Evolutionary conservation across 2,113 vertebrate genomes (phyloP), one percentile per base, ranked within the genome.

Genomic region (Phalacrocorax aristotelis): DNA sequence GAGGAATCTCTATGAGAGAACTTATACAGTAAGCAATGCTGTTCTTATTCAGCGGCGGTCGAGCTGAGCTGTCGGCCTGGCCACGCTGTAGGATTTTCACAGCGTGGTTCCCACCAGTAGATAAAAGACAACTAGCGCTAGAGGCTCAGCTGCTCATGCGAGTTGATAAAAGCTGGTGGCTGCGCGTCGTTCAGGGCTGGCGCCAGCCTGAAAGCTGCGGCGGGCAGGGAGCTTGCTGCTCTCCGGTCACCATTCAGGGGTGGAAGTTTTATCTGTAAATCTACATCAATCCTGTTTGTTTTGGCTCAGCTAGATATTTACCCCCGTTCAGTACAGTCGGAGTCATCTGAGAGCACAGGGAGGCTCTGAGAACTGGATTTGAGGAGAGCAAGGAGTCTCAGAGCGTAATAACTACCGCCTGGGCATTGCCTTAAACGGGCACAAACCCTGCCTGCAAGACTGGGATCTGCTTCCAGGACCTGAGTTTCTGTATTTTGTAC

Each of bases 1-100:
- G 99, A 80, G 99, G 99, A 96, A 99, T 99, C 98, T 99, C 99
- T 98, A 98, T 99, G 98, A 99, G 98, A 98, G 99, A 99, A 98
- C 98, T 99, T 97, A 98, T 98, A 97, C 98, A 98, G 99, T 99
- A 98, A 98, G 98, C 60, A 32, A 4, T 6, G 36, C 58, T 71
- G 21, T 7, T 70, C 44, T 84, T 46, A 20, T 54, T 61, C 25
- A 7, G 27, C 17, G 2, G 13, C 0, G 8, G 11, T 44, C 10
- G 36, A 14, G 51, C 42, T 11, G 85, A 64, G 62, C 77, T 36
- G 7, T 12, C 58, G 62, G 54, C 21, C 10, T 44, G 79, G 44
- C 72, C 51, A 1, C 9, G 46, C 66, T 49, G 0, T 4, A 0
- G 64, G 3, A 6, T 52, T 90, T 66, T 27, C 57, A 25, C 78